phyloP scores from a whole-genome alignment of 2,113 vertebrate species.

The Penelope pileata region DNA sequence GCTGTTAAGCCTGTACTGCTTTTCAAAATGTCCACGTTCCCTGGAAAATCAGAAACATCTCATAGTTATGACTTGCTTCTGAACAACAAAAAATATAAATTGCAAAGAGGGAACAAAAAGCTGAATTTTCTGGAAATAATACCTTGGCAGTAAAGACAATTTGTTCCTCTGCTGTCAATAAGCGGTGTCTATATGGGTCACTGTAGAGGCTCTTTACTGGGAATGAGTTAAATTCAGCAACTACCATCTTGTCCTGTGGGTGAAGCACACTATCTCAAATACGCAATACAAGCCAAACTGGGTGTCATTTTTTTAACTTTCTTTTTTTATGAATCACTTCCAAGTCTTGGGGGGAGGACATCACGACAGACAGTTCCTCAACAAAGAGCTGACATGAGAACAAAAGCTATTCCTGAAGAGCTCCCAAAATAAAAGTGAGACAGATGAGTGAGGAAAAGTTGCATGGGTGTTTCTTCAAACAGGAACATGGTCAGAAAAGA shows the following conservation, averaged over 20 bases:
- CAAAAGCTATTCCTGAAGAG: slow-evolving; percentile 65
- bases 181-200: slow-evolving; percentile 63
- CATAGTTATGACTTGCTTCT: not conserved
- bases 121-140: slow-evolving; percentile 25
- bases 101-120: not conserved
- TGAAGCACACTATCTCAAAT: slow-evolving; percentile 52
- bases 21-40: not conserved
- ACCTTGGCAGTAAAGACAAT: not conserved
- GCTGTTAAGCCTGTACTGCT: not conserved
- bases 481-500: slow-evolving; percentile 42
- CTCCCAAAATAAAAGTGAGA: slow-evolving; percentile 63
- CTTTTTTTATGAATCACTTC: slow-evolving; percentile 51
- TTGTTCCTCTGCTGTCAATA: slow-evolving; percentile 46
- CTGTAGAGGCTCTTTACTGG: slow-evolving; percentile 31
- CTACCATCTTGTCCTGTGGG: slow-evolving; percentile 68
- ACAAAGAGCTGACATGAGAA: slow-evolving; percentile 64
- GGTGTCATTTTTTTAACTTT: slow-evolving; percentile 56
- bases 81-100: not conserved
- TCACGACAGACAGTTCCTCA: slow-evolving; percentile 46
- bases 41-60: slow-evolving; percentile 19
- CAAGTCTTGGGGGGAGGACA: slow-evolving; percentile 40
- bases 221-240: slow-evolving; percentile 68
- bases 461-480: slow-evolving; percentile 33
- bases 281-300: slow-evolving; percentile 38
- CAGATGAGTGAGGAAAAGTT: slow-evolving; percentile 48